These are phyloP conservation scores for Chinchilla lanigera DNA, from an alignment of 2,113 vertebrate species.

Conservation along the genomic window DNA sequence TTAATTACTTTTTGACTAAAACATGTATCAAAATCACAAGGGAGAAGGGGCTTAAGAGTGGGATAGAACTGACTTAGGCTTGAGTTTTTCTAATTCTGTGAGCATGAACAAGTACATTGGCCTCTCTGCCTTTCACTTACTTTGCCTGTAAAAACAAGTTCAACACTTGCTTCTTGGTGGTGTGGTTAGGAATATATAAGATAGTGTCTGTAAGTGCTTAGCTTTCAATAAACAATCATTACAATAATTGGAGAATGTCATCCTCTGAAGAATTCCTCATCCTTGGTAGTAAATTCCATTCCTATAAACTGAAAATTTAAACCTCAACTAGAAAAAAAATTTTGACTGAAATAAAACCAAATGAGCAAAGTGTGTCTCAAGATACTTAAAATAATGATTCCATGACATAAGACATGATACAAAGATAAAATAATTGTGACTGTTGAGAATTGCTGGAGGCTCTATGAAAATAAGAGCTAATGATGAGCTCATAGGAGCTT, in stretches of 20 bases:
- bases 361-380: not conserved
- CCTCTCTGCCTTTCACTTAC: not conserved
- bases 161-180: not conserved
- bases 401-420: not conserved
- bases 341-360: constrained; percentile 27
- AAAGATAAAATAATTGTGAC: constrained; percentile 21
- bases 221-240: not conserved
- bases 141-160: not conserved
- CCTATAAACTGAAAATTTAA: constrained; percentile 27
- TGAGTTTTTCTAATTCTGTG: not conserved
- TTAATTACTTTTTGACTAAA: not conserved
- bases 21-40: not conserved
- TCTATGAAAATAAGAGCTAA: not conserved
- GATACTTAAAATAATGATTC: not conserved
- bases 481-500: not conserved
- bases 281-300: not conserved
- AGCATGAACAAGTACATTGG: not conserved
- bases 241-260: not conserved
- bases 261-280: constrained; percentile 10
- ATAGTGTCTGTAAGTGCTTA: not conserved
- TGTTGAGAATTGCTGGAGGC: constrained; percentile 6
- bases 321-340: not conserved
- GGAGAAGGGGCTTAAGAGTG: not conserved
- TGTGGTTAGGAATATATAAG: not conserved
- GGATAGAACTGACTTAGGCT: not conserved